A percentile compares a stretch with the other conserved stretches of the same genome.
Conservation (phyloP, 1,140 invertebrate species). For the Homarus americanus region DNA sequence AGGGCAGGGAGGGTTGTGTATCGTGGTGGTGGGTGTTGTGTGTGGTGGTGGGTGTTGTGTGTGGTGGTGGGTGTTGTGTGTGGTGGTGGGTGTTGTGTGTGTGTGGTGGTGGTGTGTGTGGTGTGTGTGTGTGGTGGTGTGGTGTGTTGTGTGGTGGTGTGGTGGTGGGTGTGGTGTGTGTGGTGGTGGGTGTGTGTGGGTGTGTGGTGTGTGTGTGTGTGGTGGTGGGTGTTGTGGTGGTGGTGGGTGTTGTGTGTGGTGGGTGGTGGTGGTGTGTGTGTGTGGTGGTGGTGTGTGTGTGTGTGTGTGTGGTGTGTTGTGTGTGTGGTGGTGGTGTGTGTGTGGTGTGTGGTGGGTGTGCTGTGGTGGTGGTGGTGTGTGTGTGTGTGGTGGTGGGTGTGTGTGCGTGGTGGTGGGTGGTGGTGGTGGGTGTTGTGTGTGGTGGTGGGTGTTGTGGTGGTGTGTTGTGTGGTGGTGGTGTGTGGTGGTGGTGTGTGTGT, state of each 20-base stretch:
- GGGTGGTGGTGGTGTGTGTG: background rate
- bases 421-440: no score
- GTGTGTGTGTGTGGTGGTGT: no score
- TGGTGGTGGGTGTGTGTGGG: background rate
- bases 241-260: background rate
- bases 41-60: no score
- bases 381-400: background rate
- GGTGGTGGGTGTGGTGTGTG: no score
- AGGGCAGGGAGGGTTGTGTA: no score
- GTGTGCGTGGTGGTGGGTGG: background rate
- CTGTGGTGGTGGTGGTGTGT: background rate
- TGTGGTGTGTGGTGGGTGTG: background rate
- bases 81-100: background rate
- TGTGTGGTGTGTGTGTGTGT: background rate
- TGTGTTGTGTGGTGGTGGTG: no score
- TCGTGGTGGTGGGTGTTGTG: no score
- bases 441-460: background rate
- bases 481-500: background rate
- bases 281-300: background rate
- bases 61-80: background rate
- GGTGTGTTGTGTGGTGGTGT: no score
- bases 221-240: background rate
- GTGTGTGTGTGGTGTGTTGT: background rate
- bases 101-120: no score
- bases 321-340: background rate